Base-by-base conservation (phyloP, 2,113 vertebrate genomes). In the Montifringilla adamsi region DNA sequence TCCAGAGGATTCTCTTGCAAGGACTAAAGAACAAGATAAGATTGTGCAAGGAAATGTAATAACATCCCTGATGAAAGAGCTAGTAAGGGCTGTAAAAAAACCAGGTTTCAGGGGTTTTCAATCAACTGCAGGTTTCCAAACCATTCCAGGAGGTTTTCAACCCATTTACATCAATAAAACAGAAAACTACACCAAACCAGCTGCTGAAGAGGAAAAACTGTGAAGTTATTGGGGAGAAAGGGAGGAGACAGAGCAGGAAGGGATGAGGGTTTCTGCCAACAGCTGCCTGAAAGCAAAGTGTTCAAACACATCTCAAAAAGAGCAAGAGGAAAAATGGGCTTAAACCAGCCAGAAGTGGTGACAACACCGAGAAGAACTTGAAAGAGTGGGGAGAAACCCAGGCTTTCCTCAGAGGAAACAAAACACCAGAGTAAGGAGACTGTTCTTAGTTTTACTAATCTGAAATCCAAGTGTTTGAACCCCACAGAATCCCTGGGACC, bases 1-100 rank as follows among this genome's bases (percentile, higher is more conserved):
- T 2, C 49, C 50, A 64, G 53, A 86, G 31, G 30, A 15, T 17
- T 56, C 39, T 64, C 4, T 47, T n/a, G 46, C 39, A 70, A 10
- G 1, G 6, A 20, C 22, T 22, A 6, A 87, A 17, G 3, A 70
- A 63, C 3, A 14, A 76, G 53, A 9, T 24, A 46, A 73, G 55
- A 20, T 19, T n/a, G 69, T 27, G 21, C 30, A 23, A 39, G 21
- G 39, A 27, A 47, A n/a, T 24, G 41, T 2, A 43, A 4, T 0
- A 73, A 41, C 24, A 46, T 4, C 35, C 5, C 52, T 28, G 50
- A 53, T 3, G 13, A 15, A 90, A 69, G 41, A 35, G 37, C 11
- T 24, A 3, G 0, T 0, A 28, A 11, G 17, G 20, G 39, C 52
- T 78, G 52, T 39, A 30, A 13, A 39, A 52, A 26, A 7, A 1